phyloP scores from a whole-genome alignment of 2,113 vertebrate species.

The Phyllostomus discolor region DNA sequence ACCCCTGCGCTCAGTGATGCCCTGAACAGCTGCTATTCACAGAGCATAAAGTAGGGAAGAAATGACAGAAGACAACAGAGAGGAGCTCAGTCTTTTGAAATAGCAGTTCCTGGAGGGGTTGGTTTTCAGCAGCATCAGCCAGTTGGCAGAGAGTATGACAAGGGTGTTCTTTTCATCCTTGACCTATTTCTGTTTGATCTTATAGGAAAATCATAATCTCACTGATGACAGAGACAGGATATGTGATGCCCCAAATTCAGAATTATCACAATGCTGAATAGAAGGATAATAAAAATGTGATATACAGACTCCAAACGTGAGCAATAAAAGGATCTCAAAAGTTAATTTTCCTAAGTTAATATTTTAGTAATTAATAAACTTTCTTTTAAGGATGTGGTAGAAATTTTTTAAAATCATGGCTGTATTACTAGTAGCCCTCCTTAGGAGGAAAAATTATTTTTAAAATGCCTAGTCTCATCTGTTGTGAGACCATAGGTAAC shows the following conservation, averaged over 20 bases:
- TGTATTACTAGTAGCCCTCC: not conserved
- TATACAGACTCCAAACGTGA: not conserved
- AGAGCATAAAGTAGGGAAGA: not conserved
- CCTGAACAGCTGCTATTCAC: slow-evolving; percentile 29
- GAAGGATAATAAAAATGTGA: not conserved
- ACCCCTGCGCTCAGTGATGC: not conserved
- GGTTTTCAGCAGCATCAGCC: not conserved
- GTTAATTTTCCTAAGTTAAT: slow-evolving; percentile 10
- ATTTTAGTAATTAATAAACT: slow-evolving; percentile 28
- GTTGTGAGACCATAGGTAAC: not conserved
- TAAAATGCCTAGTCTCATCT: not conserved
- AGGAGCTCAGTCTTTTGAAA: slow-evolving; percentile 30
- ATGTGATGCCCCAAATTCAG: not conserved
- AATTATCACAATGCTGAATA: not conserved
- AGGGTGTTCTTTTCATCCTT: slow-evolving; percentile 27
- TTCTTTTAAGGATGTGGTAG: not conserved
- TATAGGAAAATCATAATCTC: slow-evolving; percentile 33
- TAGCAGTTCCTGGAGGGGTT: not conserved
- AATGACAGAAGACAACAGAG: not conserved
- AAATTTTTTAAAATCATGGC: not conserved
- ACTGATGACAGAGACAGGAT: not conserved
- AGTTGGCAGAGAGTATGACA: not conserved
- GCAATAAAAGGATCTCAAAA: not conserved
- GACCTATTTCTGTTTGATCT: slow-evolving; percentile 37
- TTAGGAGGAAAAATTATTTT: not conserved